Evolutionary conservation across 1,140 invertebrate species (phyloP).

Genomic region (Gryllus bimaculatus): DNA sequence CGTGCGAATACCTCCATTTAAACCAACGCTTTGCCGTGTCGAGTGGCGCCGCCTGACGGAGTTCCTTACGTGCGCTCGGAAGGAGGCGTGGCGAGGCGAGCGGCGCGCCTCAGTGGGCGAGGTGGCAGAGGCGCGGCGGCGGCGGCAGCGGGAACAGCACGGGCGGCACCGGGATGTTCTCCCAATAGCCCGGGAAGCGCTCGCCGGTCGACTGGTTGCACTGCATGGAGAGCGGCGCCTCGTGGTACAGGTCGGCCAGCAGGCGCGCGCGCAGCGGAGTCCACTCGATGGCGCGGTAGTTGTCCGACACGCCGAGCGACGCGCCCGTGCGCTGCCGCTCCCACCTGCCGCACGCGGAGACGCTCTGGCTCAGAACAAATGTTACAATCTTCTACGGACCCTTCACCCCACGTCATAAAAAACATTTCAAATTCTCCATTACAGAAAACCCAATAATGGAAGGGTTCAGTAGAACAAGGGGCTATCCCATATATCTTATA

Average conservation of each 20-base stretch:
- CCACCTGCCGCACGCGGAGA: slow-evolving; percentile 41
- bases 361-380: background rate
- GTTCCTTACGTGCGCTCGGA: too few species aligned
- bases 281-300: slow-evolving; percentile 80
- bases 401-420: too few species aligned
- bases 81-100: too few species aligned
- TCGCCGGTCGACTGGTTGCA: slow-evolving; percentile 85
- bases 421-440: too few species aligned
- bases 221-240: slow-evolving; percentile 64
- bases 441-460: too few species aligned
- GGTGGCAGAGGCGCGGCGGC: slow-evolving; percentile 4
- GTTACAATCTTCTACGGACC: too few species aligned
- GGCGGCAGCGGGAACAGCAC: slow-evolving; percentile 36
- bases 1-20: too few species aligned
- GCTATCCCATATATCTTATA: too few species aligned
- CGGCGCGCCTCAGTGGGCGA: too few species aligned
- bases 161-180: slow-evolving; percentile 42
- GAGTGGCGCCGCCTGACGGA: too few species aligned
- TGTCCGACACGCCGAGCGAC: slow-evolving; percentile 51
- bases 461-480: too few species aligned
- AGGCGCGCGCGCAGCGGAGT: slow-evolving; percentile 61
- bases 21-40: too few species aligned
- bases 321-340: slow-evolving; percentile 51
- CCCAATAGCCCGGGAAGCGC: slow-evolving; percentile 68
- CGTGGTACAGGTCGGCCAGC: slow-evolving; percentile 68